Conservation (phyloP, 2,888 invertebrate species). For the Caenorhabditis drosophilae region DNA sequence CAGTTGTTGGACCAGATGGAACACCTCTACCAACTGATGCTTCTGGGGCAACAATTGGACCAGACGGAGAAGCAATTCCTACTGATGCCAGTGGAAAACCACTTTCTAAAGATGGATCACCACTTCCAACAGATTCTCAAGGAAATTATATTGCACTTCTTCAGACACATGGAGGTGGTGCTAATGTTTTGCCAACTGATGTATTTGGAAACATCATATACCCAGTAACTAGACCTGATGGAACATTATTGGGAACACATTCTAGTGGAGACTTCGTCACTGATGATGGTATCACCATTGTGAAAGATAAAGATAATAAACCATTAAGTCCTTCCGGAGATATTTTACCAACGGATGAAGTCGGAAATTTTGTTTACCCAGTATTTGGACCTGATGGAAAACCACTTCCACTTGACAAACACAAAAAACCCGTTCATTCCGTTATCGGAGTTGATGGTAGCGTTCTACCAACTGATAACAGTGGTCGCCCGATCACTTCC, state of each 20-base stretch:
- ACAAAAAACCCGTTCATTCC: slow-evolving; percentile 27
- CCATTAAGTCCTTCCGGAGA: slow-evolving; percentile 45
- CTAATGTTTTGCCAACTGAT: slow-evolving; percentile 32
- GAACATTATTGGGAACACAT: slow-evolving; percentile 29
- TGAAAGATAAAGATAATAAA: slow-evolving; percentile 25
- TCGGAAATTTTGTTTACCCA: slow-evolving; percentile 42
- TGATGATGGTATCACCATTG: slow-evolving; percentile 32
- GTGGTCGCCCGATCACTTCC: slow-evolving; percentile 28
- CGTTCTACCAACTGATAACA: slow-evolving; percentile 41
- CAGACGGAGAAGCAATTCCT: slow-evolving; percentile 25
- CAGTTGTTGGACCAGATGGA: slow-evolving; percentile 25
- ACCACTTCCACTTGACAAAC: slow-evolving; percentile 31
- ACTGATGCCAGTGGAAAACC: slow-evolving; percentile 26
- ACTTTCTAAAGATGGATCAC: slow-evolving; percentile 18
- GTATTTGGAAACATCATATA: slow-evolving; percentile 24
- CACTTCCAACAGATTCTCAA: slow-evolving; percentile 30
- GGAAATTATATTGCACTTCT: slow-evolving; percentile 14
- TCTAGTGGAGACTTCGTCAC: slow-evolving; percentile 30
- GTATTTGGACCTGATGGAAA: slow-evolving; percentile 38
- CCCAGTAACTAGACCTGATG: slow-evolving; percentile 38
- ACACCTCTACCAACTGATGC: slow-evolving; percentile 23
- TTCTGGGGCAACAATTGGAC: slow-evolving; percentile 26
- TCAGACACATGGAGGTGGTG: slow-evolving; percentile 13
- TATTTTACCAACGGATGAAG: slow-evolving; percentile 32
- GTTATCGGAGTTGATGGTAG: slow-evolving; percentile 44